Evolutionary conservation across 2,888 invertebrate species (phyloP), one percentile per base, ranked within the genome.

Genomic region (Agrochola litura): DNA sequence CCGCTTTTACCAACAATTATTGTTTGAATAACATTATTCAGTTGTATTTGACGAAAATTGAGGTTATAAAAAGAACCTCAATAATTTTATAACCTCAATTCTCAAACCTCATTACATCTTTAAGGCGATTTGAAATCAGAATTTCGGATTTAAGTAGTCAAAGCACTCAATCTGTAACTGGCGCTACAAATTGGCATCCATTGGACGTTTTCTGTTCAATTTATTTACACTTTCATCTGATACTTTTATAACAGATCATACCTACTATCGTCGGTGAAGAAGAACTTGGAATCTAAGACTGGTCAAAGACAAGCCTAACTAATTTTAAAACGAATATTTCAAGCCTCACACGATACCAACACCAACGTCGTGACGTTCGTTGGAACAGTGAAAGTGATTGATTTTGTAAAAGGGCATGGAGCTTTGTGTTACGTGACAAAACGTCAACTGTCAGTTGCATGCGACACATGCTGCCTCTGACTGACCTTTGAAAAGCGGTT

Each of bases 361-460:
- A n/a, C 12, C n/a, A 30, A 46, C 19, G 8, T 9, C 19, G 6
- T 0, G 1, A 43, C 14, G 14, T 19, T 52, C 41, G 25, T 54
- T 30, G 16, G 0, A 5, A 16, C 9, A 25, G n/a, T n/a, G 6
- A n/a, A n/a, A 56, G 5, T 60, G 10, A 73, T 43, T 43, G 54
- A 30, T 52, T 60, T 71, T 60, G 10, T 49, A 16, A 58, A 73
- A 71, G 72, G 14, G 46, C n/a, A 52, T 14, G 43, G 6, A 19
- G n/a, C 8, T 43, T n/a, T 30, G 54, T 75, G 54, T 75, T 5
- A 52, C 58, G 30, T 54, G n/a, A 37, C 71, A 30, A 54, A 19
- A 77, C 19, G n/a, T 63, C 54, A 63, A 6, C n/a, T 30, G 52
- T 61, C 77, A 63, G 43, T 76, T 43, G n/a, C n/a, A 54, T 3